phyloP scores from a whole-genome alignment of 2,888 invertebrate species.

The Calameuta idolon region DNA sequence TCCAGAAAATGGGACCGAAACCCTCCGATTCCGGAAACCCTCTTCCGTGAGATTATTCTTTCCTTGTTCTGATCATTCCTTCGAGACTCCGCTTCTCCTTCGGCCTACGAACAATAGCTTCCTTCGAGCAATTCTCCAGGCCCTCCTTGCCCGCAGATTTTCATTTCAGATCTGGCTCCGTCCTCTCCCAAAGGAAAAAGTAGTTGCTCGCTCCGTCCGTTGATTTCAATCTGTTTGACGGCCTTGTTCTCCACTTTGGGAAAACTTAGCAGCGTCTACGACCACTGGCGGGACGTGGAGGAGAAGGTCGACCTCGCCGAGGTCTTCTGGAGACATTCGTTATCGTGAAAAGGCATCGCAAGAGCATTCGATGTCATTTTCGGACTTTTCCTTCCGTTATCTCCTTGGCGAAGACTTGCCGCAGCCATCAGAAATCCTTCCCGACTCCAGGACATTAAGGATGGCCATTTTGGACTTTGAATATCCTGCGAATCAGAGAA shows the following conservation, averaged over 20 bases:
- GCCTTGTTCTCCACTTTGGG: slow-evolving; percentile 33
- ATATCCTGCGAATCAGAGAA: too few relatives aligned
- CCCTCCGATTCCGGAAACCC: not conserved
- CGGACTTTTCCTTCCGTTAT: slow-evolving; percentile 16
- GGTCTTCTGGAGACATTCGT: slow-evolving; percentile 36
- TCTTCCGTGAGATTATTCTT: slow-evolving; percentile 4
- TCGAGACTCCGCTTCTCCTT: slow-evolving; percentile 11
- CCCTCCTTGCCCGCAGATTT: slow-evolving; percentile 45
- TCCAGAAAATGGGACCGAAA: not conserved
- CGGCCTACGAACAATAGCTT: not conserved
- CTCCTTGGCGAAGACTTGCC: too few relatives aligned
- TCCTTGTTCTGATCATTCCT: slow-evolving; percentile 11
- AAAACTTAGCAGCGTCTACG: slow-evolving; percentile 6
- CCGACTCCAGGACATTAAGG: too few relatives aligned
- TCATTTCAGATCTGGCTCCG: slow-evolving; percentile 57
- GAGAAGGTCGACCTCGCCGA: slow-evolving; percentile 12
- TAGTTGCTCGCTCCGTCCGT: slow-evolving; percentile 33
- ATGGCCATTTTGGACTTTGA: too few relatives aligned
- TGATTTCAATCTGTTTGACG: slow-evolving; percentile 56
- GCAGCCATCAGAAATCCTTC: too few relatives aligned
- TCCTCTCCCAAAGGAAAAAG: slow-evolving; percentile 18
- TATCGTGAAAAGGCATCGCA: slow-evolving; percentile 44
- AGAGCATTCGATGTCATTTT: slow-evolving; percentile 26
- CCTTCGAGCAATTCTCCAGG: not conserved
- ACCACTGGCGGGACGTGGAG: not conserved